These are phyloP conservation scores for Enteromius argenteus DNA, from an alignment of 2,797 vertebrate genomes.

Conservation along the genomic window DNA sequence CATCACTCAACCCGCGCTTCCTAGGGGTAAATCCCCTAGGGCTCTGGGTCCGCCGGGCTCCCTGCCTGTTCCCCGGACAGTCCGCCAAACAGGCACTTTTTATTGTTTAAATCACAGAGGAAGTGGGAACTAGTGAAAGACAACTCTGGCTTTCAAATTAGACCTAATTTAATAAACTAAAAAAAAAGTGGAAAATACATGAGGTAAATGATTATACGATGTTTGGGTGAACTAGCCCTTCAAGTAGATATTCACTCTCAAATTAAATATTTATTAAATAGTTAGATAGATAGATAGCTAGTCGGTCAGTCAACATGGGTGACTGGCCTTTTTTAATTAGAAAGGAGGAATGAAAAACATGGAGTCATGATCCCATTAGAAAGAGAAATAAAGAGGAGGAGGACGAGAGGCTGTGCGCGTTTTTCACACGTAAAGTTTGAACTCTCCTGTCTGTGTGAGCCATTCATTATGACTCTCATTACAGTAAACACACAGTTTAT, in stretches of 20 bases:
- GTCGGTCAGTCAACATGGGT: conserved; percentile 59
- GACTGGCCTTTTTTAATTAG: conserved; percentile 76
- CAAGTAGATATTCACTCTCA: neutral
- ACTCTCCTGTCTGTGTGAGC: conserved; percentile 69
- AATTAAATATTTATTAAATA: neutral
- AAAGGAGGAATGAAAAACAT: conserved; percentile 55
- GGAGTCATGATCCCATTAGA: conserved; percentile 51
- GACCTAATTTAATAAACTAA: no score
- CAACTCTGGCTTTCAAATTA: no score
- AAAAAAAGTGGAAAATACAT: no score
- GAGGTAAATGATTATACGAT: no score
- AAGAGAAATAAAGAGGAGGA: conserved; percentile 30
- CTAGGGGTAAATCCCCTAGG: no score
- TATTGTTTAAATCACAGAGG: no score
- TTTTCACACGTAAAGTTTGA: conserved; percentile 60
- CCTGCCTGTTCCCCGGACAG: no score
- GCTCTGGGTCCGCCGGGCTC: no score
- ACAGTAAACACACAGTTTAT: conserved; percentile 76
- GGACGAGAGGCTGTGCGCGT: conserved; percentile 16
- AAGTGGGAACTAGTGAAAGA: no score
- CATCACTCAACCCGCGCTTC: no score
- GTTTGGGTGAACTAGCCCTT: no score
- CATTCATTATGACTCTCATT: conserved; percentile 79
- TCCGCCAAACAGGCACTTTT: no score
- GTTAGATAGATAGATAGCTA: neutral